These are phyloP conservation scores for Apis laboriosa DNA, from an alignment of 1,140 invertebrate species.

Conservation along the genomic window DNA sequence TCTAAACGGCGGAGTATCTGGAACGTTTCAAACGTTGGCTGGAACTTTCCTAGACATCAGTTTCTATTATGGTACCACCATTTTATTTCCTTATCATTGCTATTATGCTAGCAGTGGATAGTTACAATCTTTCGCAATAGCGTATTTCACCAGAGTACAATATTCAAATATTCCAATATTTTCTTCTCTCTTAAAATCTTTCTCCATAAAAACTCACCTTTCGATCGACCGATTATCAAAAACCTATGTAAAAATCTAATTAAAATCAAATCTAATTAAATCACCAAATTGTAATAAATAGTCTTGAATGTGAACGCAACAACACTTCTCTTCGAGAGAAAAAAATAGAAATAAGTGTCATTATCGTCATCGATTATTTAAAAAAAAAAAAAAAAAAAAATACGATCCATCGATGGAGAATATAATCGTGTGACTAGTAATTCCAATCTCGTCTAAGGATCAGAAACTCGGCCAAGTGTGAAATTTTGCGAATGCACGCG, in stretches of 20 bases:
- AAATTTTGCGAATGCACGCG: slow-evolving; percentile 14
- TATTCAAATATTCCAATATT: no score
- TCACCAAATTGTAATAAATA: no score
- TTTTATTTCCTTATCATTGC: not conserved
- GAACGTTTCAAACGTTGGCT: not conserved
- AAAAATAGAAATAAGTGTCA: not conserved
- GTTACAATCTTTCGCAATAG: no score
- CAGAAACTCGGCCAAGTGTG: not conserved
- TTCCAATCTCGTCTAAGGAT: not conserved
- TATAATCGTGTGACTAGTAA: not conserved
- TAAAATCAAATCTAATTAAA: no score
- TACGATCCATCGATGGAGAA: not conserved
- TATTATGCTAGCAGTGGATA: not conserved
- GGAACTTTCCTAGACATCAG: not conserved
- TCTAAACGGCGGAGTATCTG: not conserved
- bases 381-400: no score
- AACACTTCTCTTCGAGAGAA: no score
- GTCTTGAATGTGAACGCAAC: no score
- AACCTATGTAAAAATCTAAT: no score
- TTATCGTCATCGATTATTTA: not conserved
- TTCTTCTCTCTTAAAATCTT: no score
- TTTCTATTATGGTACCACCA: not conserved
- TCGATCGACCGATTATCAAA: no score
- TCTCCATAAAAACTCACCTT: no score
- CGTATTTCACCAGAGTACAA: no score